Evolutionary conservation across 2,888 invertebrate genomes (phyloP).

Genomic region (Danaus chrysippus): DNA sequence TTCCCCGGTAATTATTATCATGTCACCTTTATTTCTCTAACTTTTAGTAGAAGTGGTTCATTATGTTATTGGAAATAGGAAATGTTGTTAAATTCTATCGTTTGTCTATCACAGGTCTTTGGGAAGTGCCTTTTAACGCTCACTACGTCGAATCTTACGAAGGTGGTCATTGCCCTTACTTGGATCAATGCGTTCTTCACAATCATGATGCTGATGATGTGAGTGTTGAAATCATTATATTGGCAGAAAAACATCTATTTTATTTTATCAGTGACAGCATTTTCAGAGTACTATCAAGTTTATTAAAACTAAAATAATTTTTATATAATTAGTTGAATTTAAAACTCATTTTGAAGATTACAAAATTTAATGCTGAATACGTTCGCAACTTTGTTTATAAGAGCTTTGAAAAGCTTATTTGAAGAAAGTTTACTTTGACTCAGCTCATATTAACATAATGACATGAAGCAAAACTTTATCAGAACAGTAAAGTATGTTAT

Average conservation of each 20-base stretch:
- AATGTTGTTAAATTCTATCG: constrained; percentile 17
- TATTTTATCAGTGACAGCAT: too few relatives aligned
- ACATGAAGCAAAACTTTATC: too few relatives aligned
- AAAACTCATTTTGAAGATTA: too few relatives aligned
- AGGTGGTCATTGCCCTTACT: constrained; percentile 94
- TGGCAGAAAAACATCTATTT: not conserved
- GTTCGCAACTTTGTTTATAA: too few relatives aligned
- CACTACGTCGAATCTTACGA: constrained; percentile 93
- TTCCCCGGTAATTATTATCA: constrained; percentile 84
- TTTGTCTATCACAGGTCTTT: constrained; percentile 80
- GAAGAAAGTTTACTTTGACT: too few relatives aligned
- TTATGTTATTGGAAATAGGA: not conserved
- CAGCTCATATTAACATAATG: too few relatives aligned
- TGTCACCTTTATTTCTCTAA: not conserved
- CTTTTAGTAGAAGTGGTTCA: not conserved
- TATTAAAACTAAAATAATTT: too few relatives aligned
- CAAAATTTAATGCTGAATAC: too few relatives aligned
- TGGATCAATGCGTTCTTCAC: constrained; percentile 95
- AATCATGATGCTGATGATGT: constrained; percentile 87
- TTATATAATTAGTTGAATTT: too few relatives aligned
- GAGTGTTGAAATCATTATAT: constrained; percentile 32
- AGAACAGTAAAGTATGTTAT: too few relatives aligned
- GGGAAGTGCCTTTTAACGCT: constrained; percentile 95
- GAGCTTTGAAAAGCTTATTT: too few relatives aligned
- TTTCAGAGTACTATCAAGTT: too few relatives aligned